Evolutionary conservation across 1,140 invertebrate genomes (phyloP).

Genomic region (Littorina saxatilis): DNA sequence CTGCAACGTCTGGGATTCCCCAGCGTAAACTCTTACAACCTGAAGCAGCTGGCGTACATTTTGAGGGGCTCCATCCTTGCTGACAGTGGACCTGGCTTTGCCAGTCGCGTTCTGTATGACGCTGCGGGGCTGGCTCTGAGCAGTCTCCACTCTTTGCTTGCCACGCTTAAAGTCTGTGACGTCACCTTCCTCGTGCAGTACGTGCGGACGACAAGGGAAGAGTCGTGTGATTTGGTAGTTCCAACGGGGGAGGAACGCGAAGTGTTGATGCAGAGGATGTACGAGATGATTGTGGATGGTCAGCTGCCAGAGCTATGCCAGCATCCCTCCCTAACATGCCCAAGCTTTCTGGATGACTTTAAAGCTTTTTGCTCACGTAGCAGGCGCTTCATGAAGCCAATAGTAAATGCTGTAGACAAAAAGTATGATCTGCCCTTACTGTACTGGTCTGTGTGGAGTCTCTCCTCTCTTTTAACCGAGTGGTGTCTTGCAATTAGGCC

Average conservation of each 20-base stretch:
- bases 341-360: not conserved
- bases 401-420: too few relatives aligned
- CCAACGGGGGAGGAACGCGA: not conserved
- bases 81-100: not conserved
- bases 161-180: slow-evolving; percentile 27
- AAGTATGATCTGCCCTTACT: too few relatives aligned
- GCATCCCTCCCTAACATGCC: not conserved
- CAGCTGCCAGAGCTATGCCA: not conserved
- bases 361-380: not conserved
- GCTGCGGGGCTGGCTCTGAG: slow-evolving; percentile 28
- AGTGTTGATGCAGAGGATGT: slow-evolving; percentile 17
- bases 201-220: not conserved
- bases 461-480: too few relatives aligned
- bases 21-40: not conserved
- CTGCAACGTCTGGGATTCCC: not conserved
- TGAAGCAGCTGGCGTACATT: not conserved
- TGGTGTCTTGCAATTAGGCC: too few relatives aligned
- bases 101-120: slow-evolving; percentile 22
- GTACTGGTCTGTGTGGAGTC: too few relatives aligned
- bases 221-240: not conserved
- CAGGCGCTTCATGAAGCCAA: not conserved
- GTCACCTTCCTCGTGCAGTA: not conserved
- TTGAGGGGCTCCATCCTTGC: slow-evolving; percentile 14
- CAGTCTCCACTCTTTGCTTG: not conserved
- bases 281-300: too few relatives aligned